Base-by-base conservation (phyloP, 2,888 invertebrate genomes). In the Mesochorus sp. region DNA sequence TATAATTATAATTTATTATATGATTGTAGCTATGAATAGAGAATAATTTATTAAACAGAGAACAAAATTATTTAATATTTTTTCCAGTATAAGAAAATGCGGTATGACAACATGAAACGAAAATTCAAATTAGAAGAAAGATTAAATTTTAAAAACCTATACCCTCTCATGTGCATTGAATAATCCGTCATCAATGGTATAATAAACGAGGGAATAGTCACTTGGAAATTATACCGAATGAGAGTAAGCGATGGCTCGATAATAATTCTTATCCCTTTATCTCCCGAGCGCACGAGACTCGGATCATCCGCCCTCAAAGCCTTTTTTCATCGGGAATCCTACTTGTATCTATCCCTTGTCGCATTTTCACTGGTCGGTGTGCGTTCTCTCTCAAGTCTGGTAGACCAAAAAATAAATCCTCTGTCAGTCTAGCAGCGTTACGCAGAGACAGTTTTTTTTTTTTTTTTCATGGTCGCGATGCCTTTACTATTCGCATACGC, bases 321-420 rank as follows among this genome's bases (percentile, higher is more conserved):
- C 39, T 47, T 55, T 47, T 57, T 55, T 64, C 55, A 28, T 24
- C 10, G 24, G 42, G 49, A 42, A 55, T 31, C 21, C 37, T 8
- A 34, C 28, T 53, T 6, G 51, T 12, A 12, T 1, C 17, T 12
- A 21, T 26, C 39, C 37, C 59, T 66, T 51, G 39, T 53, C 57
- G 39, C 39, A 21, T 37, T 37, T 19, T 5, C 37, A 21, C 8
- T 34, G 1, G 4, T 47, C 47, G 6, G 21, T 47, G 8, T 3
- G 8, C 21, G 6, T 1, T 12, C 34, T 34, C 34, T 34, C 34
- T 34, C 34, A 42, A 49, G 19, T 80, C 61, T 53, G 34, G 55
- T 44, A 53, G 74, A 53, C 49, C 62, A 71, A n/a, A n/a, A 78
- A 80, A 76, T 79, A 81, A 81, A 82, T 72, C 62, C 72, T 57